phyloP scores from a whole-genome alignment of 2,888 invertebrate species.

The Cheilosia impressa region DNA sequence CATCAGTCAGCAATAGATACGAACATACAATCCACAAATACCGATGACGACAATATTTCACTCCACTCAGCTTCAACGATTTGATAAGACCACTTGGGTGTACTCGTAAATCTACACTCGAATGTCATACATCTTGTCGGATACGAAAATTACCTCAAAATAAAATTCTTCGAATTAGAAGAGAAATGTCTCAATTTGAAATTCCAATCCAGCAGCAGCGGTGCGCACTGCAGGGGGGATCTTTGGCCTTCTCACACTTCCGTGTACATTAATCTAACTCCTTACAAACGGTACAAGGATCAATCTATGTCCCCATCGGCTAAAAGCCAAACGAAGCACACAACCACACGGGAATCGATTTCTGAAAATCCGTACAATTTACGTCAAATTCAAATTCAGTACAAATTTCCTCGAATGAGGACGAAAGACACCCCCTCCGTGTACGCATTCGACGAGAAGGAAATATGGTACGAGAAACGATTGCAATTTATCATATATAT shows the following conservation, averaged over 20 bases:
- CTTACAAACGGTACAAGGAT: slow-evolving; percentile 48
- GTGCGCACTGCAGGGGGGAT: not conserved
- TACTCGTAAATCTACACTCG: slow-evolving; percentile 9
- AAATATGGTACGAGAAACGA: slow-evolving; percentile 47
- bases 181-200: slow-evolving; percentile 70
- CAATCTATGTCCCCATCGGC: slow-evolving; percentile 68
- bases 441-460: not conserved
- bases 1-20: too few species aligned
- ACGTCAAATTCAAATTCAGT: slow-evolving; percentile 69
- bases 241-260: not conserved
- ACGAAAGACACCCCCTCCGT: not conserved
- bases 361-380: slow-evolving; percentile 69
- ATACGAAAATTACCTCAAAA: slow-evolving; percentile 15
- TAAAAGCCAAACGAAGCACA: slow-evolving; percentile 45
- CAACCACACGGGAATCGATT: slow-evolving; percentile 56
- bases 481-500: slow-evolving; percentile 61
- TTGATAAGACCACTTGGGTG: slow-evolving; percentile 1
- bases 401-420: slow-evolving; percentile 55
- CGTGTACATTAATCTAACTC: slow-evolving; percentile 64
- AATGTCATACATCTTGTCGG: slow-evolving; percentile 21
- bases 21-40: too few species aligned
- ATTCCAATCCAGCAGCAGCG: not conserved
- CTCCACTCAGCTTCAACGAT: not conserved
- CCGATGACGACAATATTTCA: too few species aligned
- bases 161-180: slow-evolving; percentile 33